Conservation (phyloP, 2,113 vertebrate species). For the Macquaria ambigua region DNA sequence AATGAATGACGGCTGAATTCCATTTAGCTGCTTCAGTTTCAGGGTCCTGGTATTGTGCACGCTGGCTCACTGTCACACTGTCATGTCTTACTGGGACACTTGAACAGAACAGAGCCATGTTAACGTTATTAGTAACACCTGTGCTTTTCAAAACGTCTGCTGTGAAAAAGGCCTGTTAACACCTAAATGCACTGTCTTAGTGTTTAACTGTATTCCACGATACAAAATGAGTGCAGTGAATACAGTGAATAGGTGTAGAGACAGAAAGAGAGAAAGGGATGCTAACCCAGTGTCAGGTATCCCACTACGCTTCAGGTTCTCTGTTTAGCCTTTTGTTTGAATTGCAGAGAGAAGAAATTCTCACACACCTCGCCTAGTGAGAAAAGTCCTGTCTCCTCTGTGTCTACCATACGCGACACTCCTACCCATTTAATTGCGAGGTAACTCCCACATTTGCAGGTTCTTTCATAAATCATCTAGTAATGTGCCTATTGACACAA, state of each 20-base stretch:
- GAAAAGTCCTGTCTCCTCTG: constrained; percentile 2
- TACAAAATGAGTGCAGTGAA: neutral
- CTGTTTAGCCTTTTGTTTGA: neutral
- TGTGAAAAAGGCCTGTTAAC: neutral
- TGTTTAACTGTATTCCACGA: neutral
- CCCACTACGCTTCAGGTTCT: constrained; percentile 12
- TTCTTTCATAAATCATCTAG: constrained; percentile 35
- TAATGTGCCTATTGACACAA: neutral
- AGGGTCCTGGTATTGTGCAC: neutral
- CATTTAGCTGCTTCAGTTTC: neutral
- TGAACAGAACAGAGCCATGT: neutral
- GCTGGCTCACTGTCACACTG: too few relatives aligned
- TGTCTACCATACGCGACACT: constrained; percentile 34
- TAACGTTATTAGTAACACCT: neutral
- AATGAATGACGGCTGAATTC: neutral
- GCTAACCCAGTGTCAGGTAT: constrained; percentile 20
- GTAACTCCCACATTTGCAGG: constrained; percentile 32
- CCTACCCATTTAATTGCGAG: constrained; percentile 38
- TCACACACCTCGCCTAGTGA: neutral
- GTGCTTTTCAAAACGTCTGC: neutral
- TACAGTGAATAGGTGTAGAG: neutral
- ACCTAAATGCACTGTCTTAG: neutral
- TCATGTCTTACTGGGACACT: neutral
- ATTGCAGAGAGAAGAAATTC: constrained; percentile 9
- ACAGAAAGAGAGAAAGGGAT: constrained; percentile 26